Conservation (phyloP, 1,140 invertebrate genomes). For the Anthonomus grandis region DNA sequence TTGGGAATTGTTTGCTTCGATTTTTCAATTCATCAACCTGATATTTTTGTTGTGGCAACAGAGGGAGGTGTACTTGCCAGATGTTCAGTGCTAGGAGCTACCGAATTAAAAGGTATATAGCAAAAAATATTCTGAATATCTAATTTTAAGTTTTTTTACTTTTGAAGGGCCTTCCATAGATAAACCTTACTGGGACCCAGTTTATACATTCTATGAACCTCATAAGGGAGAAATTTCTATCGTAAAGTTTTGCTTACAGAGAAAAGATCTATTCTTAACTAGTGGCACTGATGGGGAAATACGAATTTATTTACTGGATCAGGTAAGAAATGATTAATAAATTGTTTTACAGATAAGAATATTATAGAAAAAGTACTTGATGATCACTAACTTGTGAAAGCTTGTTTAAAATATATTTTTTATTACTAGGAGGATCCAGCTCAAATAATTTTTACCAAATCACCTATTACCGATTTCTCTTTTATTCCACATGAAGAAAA, state of each 20-base stretch:
- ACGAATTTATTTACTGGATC: constrained; percentile 41
- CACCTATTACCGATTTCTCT: constrained; percentile 25
- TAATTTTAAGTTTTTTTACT: not conserved
- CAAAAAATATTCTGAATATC: not conserved
- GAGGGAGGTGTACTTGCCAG: constrained; percentile 43
- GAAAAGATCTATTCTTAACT: constrained; percentile 43
- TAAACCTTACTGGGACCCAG: constrained; percentile 37
- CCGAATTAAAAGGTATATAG: constrained; percentile 35
- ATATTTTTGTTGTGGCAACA: constrained; percentile 43
- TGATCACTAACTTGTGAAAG: no score
- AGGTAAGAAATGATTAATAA: constrained; percentile 29
- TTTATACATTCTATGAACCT: constrained; percentile 41
- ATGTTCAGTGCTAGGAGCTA: constrained; percentile 41
- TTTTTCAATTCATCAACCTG: constrained; percentile 42
- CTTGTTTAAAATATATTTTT: not conserved
- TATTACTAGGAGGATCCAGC: constrained; percentile 41
- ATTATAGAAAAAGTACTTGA: constrained; percentile 1
- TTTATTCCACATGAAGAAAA: constrained; percentile 44
- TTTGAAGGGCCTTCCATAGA: constrained; percentile 10
- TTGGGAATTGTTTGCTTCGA: constrained; percentile 43
- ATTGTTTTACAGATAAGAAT: constrained; percentile 1
- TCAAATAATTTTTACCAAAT: constrained; percentile 41
- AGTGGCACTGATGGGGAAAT: constrained; percentile 41
- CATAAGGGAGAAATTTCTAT: constrained; percentile 43
- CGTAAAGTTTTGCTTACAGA: constrained; percentile 39